phyloP scores from a whole-genome alignment of 2,113 vertebrate species.

The Melanocharis versteri region DNA sequence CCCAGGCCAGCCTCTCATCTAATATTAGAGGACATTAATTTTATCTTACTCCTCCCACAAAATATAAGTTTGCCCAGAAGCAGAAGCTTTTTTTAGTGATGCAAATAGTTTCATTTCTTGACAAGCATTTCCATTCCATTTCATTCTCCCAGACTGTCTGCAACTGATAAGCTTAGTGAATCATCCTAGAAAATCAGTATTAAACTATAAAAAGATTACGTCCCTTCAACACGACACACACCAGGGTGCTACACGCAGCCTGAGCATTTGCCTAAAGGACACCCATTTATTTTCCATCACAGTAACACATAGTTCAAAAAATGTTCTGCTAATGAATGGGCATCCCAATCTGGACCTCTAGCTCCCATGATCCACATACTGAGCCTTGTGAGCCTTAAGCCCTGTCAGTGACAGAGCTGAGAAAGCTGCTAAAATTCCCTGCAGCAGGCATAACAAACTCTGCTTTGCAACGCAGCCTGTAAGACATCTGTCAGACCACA shows the following conservation, averaged over 20 bases:
- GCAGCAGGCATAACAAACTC: not conserved
- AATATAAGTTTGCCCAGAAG: not conserved
- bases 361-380: rapidly evolving
- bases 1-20: not conserved
- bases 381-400: not conserved
- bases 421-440: not conserved
- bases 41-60: conserved; percentile 18
- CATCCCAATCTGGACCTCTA: not conserved
- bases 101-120: conserved; percentile 24
- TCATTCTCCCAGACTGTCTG: conserved; percentile 46
- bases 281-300: not conserved
- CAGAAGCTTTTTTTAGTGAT: conserved; percentile 16
- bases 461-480: not conserved
- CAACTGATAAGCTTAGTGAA: conserved; percentile 55
- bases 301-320: not conserved
- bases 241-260: not conserved
- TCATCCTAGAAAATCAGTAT: not conserved
- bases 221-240: not conserved
- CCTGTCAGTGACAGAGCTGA: not conserved
- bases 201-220: not conserved
- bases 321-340: not conserved
- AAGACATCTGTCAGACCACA: not conserved
- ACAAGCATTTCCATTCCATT: conserved; percentile 23
- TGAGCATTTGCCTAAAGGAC: not conserved
- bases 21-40: not conserved